Base-by-base conservation (phyloP, 2,888 invertebrate species). In the Teleiodes luculella region DNA sequence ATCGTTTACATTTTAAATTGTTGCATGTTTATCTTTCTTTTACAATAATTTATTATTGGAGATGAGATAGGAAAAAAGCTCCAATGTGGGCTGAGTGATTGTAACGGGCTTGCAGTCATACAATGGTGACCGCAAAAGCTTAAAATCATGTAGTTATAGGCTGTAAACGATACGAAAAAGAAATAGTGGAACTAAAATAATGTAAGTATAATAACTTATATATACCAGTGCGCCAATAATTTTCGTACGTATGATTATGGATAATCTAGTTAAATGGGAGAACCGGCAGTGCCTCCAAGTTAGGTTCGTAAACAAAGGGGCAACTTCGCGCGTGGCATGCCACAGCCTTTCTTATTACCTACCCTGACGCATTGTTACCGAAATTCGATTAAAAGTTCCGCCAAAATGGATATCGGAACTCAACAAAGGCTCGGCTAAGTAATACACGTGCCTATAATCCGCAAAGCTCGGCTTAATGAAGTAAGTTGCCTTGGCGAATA, bases 321-420 rank as follows among this genome's bases (percentile, higher is more conserved):
- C 7, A 35, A 16, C 7, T 20, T 48, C 10, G 10, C 33, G 20
- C 36, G 35, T 36, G 14, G 37, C 49, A 28, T 37, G 49, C 24
- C 37, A 49, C 49, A 35, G 48, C 18, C 20, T 48, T 33, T 49
- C 20, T 37, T 43, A 36, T 18, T 51, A 33, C 41, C 30, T 37
- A 18, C 16, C 16, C 20, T 39, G 57, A 57, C 55, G 64, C 62
- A 64, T 70, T 67, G 64, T 66, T 62, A 61, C 63, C 58, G 65
- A 65, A 68, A 71, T 72, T 72, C 74, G 64, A 79, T 78, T 76
- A 76, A 74, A 80, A 83, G 65, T 80, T 79, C 58, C 56, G 53
- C 66, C 61, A 10, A 70, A 78, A 71, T 67, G 68, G 70, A 66
- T 74, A 74, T 74, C 63, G 67, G 59, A 67, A 63, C 59, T 54